Base-by-base conservation (phyloP, 92 coral and sea anemone genomes). In the Bergia sp. region DNA sequence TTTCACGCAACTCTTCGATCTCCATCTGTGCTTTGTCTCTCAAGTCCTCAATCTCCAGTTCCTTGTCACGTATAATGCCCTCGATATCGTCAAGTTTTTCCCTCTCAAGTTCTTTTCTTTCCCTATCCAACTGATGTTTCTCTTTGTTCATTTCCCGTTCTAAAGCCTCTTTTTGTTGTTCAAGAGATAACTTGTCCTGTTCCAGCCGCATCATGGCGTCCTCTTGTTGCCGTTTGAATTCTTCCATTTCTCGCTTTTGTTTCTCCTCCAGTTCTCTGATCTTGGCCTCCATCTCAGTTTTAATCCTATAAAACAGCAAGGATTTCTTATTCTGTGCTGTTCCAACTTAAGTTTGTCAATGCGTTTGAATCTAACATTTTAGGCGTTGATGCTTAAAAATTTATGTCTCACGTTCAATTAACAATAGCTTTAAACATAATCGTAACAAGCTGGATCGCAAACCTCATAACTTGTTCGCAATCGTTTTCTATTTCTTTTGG, bases 1-100 rank as follows among this genome's bases (percentile, higher is more conserved):
- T 67, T 6, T 94, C 98, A 37, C 96, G 95, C 87, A 97, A 81
- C 80, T 97, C 99, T 42, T 91, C 97, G 16, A 97, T 97, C 91
- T 97, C 95, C 21, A 86, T 92, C 89, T 95, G 98, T 13, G 99
- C 99, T 82, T 97, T 96, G 88, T 95, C 99, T 82, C 94, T 95
- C 82, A 97, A 77, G 7, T 95, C 94, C 67, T 93, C 98, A 41
- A 97, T 91, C 67, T 97, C 99, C 12, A 80, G 86, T 65, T 97
- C 99, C 85, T 97, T 97, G 36, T 95, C 94, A 42, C 89, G 93
- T 66, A 97, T 97, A 16, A 97, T 93, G 13, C 89, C 89, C 44
- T 97, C 98, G 65, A 97, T 97, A 43, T 97, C 98, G 12, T 96
- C 97, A 87, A 97, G 90, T 73, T 95, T 97, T 18, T 97, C 99